Percentiles rank a stretch among this genome's conserved stretches.
Evolutionary conservation across 37 sponge, comb jelly and placozoan species (phyloP).

Genomic region (Beroe ovata): DNA sequence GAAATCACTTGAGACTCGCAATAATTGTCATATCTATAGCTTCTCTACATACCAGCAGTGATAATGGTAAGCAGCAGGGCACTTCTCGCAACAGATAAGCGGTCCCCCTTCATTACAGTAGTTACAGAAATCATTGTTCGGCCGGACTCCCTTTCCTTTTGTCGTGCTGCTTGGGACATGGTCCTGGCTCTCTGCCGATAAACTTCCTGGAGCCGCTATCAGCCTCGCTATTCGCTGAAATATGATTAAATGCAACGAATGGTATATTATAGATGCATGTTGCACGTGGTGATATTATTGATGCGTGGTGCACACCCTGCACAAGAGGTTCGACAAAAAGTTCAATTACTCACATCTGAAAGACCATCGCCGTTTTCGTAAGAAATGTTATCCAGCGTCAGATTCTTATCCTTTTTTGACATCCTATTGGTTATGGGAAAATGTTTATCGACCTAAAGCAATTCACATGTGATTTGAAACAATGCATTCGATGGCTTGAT

Average conservation of each 20-base stretch:
- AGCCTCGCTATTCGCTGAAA: slow-evolving; percentile 37
- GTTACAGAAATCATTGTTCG: slow-evolving; percentile 84
- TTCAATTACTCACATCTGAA: slow-evolving; percentile 19
- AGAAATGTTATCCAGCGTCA: slow-evolving; percentile 44
- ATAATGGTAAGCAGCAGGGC: slow-evolving; percentile 88
- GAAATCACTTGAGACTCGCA: too few species aligned
- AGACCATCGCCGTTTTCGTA: slow-evolving; percentile 66
- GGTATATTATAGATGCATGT: neutral
- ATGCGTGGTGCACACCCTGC: too few species aligned
- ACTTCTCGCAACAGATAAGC: slow-evolving; percentile 88
- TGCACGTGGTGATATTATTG: neutral
- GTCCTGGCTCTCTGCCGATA: neutral
- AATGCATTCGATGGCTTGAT: too few species aligned
- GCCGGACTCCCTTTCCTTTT: slow-evolving; percentile 67
- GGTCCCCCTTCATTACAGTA: slow-evolving; percentile 88
- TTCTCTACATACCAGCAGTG: slow-evolving; percentile 85
- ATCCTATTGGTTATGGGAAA: slow-evolving; percentile 17
- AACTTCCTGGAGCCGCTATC: slow-evolving; percentile 39
- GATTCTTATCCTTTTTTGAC: slow-evolving; percentile 59
- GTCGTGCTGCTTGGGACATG: neutral
- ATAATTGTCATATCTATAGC: too few species aligned
- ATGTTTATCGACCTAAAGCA: too few species aligned
- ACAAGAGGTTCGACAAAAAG: too few species aligned
- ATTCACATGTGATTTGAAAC: too few species aligned
- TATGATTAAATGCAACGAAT: too few species aligned